These are phyloP conservation scores for Athene cunicularia DNA, from an alignment of 2,113 vertebrate genomes.

Conservation along the genomic window DNA sequence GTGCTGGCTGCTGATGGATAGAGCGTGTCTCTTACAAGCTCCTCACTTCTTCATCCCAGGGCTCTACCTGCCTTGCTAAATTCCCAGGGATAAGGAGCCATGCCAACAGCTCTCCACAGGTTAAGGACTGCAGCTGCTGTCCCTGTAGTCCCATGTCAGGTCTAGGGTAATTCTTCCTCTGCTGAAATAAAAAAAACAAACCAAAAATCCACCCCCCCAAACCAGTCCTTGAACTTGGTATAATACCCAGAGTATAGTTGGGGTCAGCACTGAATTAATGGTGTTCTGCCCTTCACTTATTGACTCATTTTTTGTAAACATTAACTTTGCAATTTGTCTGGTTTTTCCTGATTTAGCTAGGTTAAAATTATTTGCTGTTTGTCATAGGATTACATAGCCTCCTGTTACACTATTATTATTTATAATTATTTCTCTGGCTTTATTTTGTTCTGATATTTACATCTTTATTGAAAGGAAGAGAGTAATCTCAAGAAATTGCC, in stretches of 20 bases:
- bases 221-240: neutral
- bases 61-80: neutral
- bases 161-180: neutral
- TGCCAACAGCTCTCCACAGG: neutral
- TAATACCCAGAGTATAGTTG: neutral
- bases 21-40: neutral
- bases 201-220: neutral
- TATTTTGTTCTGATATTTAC: neutral
- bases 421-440: neutral
- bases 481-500: neutral
- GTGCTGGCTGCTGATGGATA: neutral
- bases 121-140: neutral
- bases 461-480: neutral
- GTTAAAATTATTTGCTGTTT: neutral
- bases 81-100: neutral
- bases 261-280: neutral
- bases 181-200: neutral
- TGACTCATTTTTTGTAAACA: neutral
- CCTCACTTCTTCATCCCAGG: neutral
- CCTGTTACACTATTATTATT: neutral
- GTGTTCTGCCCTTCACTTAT: neutral
- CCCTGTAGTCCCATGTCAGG: neutral
- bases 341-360: neutral
- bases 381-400: neutral
- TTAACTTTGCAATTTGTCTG: neutral